Evolutionary conservation across 2,113 vertebrate genomes (phyloP), one percentile per base, ranked within the genome.

Genomic region (Paramormyrops kingsleyae): DNA sequence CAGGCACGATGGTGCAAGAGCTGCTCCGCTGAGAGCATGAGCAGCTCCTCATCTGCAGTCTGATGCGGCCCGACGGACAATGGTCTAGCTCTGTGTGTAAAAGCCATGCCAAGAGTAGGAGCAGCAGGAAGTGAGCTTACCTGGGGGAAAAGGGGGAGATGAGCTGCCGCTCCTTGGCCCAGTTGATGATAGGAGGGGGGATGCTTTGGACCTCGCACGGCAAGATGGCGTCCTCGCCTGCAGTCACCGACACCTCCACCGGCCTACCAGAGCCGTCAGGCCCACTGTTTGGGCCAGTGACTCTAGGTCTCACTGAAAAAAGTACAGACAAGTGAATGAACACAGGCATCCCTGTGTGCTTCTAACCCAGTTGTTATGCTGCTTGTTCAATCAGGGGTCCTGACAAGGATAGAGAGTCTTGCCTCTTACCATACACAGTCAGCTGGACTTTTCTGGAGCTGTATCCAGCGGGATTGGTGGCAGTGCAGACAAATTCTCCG

Each of bases 101-200:
- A 53, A 31, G n/a, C 24, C 3, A 19, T 15, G 47, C 42, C 83
- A n/a, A 3, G 62, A 66, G 9, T 12, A 5, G 47, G 27, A 42
- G 1, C n/a, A 35, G 47, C 17, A 62, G 84, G 59, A 70, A 70
- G 62, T 70, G n/a, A 44, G 91, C 88, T 90, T 96, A 99, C 98
- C 98, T 98, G 52, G 96, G 95, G 87, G 99, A 99, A 92, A 97
- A 98, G 0, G 98, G 98, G 66, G 99, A 99, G 92, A 99, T 96
- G 90, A 98, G 97, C 86, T 98, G 98, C 90, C 90, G 96, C 90
- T 98, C 98, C 93, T 96, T 98, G 93, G 99, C 97, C 99, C 99
- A 99, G 91, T 96, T 97, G 89, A 99, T 95, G 88, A 97, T 92
- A 39, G 99, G 97, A 12, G 98, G 98, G 13, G 98, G 99, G 59